Percentiles rank a stretch among this genome's conserved stretches.
Conservation (phyloP, 2,797 vertebrate species). For the Macropus fuliginosus region DNA sequence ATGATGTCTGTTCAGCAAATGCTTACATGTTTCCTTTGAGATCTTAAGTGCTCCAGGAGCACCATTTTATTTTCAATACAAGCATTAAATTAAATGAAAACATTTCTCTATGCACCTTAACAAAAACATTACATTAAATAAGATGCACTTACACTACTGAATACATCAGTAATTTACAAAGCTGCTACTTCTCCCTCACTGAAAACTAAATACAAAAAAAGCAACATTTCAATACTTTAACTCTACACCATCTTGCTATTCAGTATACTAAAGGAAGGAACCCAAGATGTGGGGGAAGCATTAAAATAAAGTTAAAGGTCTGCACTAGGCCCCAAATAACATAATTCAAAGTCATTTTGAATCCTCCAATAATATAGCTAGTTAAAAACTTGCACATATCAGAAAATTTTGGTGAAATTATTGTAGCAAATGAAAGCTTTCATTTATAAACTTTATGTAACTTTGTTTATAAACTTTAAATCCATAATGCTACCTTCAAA, state of each 20-base stretch:
- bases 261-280: neutral
- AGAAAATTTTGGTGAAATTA: neutral
- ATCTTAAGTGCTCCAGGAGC: slow-evolving; percentile 31
- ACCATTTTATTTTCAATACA: slow-evolving; percentile 15
- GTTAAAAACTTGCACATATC: neutral
- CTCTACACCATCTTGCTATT: neutral
- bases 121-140: slow-evolving; percentile 42
- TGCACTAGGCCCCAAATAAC: neutral
- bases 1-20: slow-evolving; percentile 23
- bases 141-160: slow-evolving; percentile 5
- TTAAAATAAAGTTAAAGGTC: neutral
- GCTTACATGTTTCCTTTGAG: slow-evolving; percentile 11
- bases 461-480: slow-evolving; percentile 42
- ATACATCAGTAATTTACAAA: slow-evolving; percentile 41
- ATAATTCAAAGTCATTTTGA: neutral
- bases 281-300: neutral
- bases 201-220: slow-evolving; percentile 52
- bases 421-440: neutral
- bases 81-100: slow-evolving; percentile 40
- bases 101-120: slow-evolving; percentile 37
- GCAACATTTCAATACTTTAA: slow-evolving; percentile 5
- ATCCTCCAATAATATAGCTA: neutral
- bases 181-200: slow-evolving; percentile 24
- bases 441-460: slow-evolving; percentile 26
- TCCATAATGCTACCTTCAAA: slow-evolving; percentile 44